Conservation (phyloP, 2,888 invertebrate species). For the Chymomyza caudatula region DNA sequence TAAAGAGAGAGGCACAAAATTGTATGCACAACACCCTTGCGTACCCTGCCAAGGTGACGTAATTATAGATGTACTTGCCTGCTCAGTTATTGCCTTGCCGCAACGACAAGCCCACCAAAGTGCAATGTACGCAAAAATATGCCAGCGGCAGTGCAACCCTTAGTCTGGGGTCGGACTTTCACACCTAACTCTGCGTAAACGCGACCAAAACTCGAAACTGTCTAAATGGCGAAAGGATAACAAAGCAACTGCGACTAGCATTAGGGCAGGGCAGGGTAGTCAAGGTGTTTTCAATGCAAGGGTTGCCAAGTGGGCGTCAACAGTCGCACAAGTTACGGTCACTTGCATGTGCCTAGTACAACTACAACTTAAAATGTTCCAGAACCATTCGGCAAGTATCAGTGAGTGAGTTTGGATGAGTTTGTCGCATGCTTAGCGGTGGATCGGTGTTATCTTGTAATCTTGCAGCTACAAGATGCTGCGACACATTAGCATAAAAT, state of each 20-base stretch:
- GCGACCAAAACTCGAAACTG: background rate
- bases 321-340: conserved; percentile 12
- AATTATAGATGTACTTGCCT: conserved; percentile 65
- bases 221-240: conserved; percentile 1
- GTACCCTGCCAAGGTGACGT: conserved; percentile 59
- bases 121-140: conserved; percentile 47
- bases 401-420: too few species aligned
- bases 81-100: background rate
- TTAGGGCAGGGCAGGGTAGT: background rate
- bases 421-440: too few species aligned
- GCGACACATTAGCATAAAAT: conserved; percentile 74
- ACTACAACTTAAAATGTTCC: background rate
- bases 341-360: background rate
- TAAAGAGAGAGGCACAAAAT: conserved; percentile 2
- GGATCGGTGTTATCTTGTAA: conserved; percentile 41
- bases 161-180: background rate
- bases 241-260: background rate
- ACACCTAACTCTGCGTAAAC: conserved; percentile 4
- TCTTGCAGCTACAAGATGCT: conserved; percentile 59
- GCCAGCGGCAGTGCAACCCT: conserved; percentile 35
- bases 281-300: background rate
- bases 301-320: conserved; percentile 33
- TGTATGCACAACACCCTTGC: conserved; percentile 21
- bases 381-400: background rate
- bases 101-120: conserved; percentile 50